Evolutionary conservation across 2,113 vertebrate genomes (phyloP).

Genomic region (Protobothrops mucrosquamatus): DNA sequence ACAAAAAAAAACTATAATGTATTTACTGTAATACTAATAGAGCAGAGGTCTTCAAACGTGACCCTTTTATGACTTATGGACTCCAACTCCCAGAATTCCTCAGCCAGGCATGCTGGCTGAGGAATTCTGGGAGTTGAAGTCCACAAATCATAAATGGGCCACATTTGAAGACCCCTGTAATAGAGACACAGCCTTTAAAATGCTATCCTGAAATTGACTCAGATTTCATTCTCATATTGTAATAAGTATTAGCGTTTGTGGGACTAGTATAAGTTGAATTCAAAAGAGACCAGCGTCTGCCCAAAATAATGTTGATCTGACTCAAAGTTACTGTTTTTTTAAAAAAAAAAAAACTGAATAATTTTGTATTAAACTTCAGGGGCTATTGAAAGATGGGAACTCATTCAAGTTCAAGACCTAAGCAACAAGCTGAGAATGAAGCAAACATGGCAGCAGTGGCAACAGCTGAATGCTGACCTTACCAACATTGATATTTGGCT

Average conservation of each 20-base stretch:
- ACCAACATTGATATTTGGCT: conserved; percentile 79
- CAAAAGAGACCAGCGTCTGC: not conserved
- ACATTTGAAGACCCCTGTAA: too few species aligned
- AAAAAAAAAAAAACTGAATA: conserved; percentile 14
- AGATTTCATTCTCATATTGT: not conserved
- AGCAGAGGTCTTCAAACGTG: too few species aligned
- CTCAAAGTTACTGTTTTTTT: not conserved
- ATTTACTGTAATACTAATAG: not conserved
- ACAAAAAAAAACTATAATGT: not conserved
- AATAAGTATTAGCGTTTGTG: too few species aligned
- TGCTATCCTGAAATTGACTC: not conserved
- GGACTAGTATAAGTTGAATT: not conserved
- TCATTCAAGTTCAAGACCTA: conserved; percentile 75
- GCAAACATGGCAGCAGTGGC: conserved; percentile 74
- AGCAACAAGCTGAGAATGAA: conserved; percentile 63
- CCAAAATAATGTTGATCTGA: not conserved
- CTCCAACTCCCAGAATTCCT: too few species aligned
- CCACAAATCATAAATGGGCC: too few species aligned
- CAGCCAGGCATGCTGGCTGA: too few species aligned
- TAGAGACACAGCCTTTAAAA: not conserved
- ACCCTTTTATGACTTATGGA: too few species aligned
- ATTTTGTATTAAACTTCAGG: conserved; percentile 62
- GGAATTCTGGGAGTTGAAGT: too few species aligned
- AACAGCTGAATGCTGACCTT: conserved; percentile 81
- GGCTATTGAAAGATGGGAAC: conserved; percentile 89